Percentiles rank a stretch among this genome's conserved stretches.
Evolutionary conservation across 2,888 invertebrate species (phyloP).

Genomic region (Tryphoninae sp.): DNA sequence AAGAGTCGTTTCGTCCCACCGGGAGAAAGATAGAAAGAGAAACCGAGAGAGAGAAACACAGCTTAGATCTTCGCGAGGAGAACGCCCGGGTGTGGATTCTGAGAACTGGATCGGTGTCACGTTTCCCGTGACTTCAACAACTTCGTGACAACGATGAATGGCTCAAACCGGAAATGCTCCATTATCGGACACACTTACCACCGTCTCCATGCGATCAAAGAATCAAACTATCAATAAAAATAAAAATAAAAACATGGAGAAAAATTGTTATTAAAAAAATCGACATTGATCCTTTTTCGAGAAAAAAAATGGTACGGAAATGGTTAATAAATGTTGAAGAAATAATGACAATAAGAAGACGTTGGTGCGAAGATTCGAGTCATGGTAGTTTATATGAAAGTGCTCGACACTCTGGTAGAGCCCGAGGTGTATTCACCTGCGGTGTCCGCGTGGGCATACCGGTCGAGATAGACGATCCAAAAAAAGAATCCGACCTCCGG

Average conservation of each 20-base stretch:
- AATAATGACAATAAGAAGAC: too few species aligned
- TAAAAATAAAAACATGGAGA: too few species aligned
- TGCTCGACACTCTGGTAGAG: neutral
- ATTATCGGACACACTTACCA: too few species aligned
- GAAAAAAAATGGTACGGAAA: too few species aligned
- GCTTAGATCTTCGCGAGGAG: slow-evolving; percentile 26
- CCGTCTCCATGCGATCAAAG: too few species aligned
- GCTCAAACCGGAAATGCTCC: slow-evolving; percentile 41
- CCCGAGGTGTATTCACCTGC: neutral
- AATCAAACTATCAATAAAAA: too few species aligned
- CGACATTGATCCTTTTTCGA: too few species aligned
- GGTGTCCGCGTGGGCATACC: neutral
- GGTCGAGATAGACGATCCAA: neutral
- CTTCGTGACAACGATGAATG: slow-evolving; percentile 54
- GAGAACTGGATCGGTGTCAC: slow-evolving; percentile 58
- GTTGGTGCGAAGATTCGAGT: neutral
- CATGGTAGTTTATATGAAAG: neutral
- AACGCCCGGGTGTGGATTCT: slow-evolving; percentile 49
- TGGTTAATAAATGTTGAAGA: too few species aligned
- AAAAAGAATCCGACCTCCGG: neutral
- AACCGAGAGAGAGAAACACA: slow-evolving; percentile 29
- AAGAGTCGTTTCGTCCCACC: slow-evolving; percentile 48
- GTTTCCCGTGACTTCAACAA: slow-evolving; percentile 44
- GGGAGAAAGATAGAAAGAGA: neutral
- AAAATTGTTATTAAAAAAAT: too few species aligned